These are phyloP conservation scores for Marisa cornuarietis DNA, from an alignment of 1,140 invertebrate genomes.

Conservation along the genomic window DNA sequence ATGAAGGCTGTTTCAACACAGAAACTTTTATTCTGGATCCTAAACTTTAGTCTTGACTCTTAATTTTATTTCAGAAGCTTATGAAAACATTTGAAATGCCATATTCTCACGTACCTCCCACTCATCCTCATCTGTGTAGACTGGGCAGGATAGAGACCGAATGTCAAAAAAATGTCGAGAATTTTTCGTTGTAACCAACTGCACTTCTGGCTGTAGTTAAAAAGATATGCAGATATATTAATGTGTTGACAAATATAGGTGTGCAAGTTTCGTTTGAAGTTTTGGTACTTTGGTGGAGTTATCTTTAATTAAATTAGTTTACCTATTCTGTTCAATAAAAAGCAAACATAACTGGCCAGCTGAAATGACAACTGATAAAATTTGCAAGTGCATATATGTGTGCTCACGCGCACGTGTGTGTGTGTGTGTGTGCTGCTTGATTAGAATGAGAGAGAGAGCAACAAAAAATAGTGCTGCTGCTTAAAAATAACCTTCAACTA, in stretches of 20 bases:
- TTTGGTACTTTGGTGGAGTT: background rate
- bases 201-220: conserved; percentile 71
- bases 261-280: background rate
- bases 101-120: conserved; percentile 73
- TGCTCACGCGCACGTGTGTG: no score
- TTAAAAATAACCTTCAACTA: no score
- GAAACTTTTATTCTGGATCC: background rate
- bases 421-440: background rate
- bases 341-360: background rate
- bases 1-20: background rate
- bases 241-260: background rate
- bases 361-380: background rate
- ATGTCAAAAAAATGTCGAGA: conserved; percentile 86
- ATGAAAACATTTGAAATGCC: background rate
- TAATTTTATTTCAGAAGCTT: background rate
- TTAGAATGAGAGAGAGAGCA: no score
- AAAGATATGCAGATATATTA: conserved; percentile 6
- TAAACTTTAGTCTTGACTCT: background rate
- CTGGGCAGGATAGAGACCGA: conserved; percentile 72
- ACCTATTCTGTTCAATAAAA: background rate
- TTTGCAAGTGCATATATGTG: background rate
- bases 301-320: background rate
- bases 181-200: conserved; percentile 84
- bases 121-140: conserved; percentile 87
- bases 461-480: no score